Conservation (phyloP, 2,113 vertebrate genomes). For the Plotosus lineatus region DNA sequence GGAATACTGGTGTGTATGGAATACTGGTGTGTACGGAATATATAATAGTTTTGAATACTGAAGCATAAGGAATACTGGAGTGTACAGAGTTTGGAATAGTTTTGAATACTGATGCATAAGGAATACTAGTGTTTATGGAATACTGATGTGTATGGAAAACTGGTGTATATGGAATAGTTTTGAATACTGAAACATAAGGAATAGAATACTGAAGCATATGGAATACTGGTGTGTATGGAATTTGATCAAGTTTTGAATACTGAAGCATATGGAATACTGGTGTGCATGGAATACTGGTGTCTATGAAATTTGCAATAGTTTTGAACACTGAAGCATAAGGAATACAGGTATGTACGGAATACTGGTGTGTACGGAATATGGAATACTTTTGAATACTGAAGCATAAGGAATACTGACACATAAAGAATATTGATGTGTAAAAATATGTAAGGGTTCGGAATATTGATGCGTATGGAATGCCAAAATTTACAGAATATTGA, state of each 20-base stretch:
- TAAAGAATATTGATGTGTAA: not conserved
- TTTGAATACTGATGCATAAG: not conserved
- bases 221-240: not conserved
- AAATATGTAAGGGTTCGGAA: too few species aligned
- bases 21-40: not conserved
- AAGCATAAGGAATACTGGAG: not conserved
- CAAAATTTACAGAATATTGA: not conserved
- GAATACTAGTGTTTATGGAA: not conserved
- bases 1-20: not conserved
- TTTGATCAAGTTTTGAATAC: too few species aligned
- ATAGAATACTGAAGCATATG: not conserved
- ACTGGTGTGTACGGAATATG: not conserved
- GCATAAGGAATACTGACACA: not conserved
- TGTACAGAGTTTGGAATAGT: not conserved
- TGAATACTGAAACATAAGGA: not conserved
- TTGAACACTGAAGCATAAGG: not conserved
- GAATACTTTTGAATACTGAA: too few species aligned
- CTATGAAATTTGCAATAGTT: too few species aligned
- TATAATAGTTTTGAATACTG: not conserved
- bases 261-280: not conserved
- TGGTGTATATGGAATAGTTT: too few species aligned
- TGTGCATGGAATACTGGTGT: not conserved
- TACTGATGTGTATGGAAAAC: not conserved
- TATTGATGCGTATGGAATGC: not conserved
- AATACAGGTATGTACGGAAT: not conserved